Conservation (phyloP, 2,888 invertebrate species). For the Dorcus hopei region DNA sequence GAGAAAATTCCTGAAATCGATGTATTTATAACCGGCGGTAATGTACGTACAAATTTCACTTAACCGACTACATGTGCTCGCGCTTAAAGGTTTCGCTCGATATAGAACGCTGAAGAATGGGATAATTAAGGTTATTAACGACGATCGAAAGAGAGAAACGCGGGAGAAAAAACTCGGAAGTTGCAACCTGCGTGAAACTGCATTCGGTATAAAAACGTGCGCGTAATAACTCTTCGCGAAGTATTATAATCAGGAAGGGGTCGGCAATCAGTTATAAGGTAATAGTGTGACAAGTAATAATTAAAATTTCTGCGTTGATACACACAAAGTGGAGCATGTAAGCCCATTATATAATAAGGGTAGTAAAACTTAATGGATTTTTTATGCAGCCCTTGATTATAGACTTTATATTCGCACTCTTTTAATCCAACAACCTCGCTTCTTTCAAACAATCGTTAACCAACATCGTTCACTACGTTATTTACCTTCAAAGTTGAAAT, state of each 20-base stretch:
- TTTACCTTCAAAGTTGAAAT: too few species aligned
- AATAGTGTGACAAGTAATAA: slow-evolving; percentile 32
- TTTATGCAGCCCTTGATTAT: slow-evolving; percentile 38
- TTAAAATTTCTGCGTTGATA: slow-evolving; percentile 35
- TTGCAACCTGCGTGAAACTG: too few species aligned
- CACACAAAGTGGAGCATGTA: slow-evolving; percentile 32
- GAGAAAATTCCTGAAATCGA: slow-evolving; percentile 9
- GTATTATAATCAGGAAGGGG: neutral
- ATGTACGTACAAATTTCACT: neutral
- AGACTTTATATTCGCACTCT: slow-evolving; percentile 36
- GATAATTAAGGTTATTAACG: too few species aligned
- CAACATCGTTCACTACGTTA: too few species aligned
- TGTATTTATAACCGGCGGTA: slow-evolving; percentile 6
- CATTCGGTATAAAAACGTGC: too few species aligned
- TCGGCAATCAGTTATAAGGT: slow-evolving; percentile 1
- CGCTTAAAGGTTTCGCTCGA: too few species aligned
- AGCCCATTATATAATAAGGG: slow-evolving; percentile 32
- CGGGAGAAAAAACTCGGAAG: too few species aligned
- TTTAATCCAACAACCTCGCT: slow-evolving; percentile 13
- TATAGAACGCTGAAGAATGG: too few species aligned
- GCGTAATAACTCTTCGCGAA: too few species aligned
- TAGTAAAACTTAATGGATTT: slow-evolving; percentile 42
- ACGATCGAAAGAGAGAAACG: too few species aligned
- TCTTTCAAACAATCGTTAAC: neutral
- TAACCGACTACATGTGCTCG: too few species aligned